Evolutionary conservation across 1,140 invertebrate species (phyloP), one percentile per base, ranked within the genome.

Genomic region (Panonychus citri): DNA sequence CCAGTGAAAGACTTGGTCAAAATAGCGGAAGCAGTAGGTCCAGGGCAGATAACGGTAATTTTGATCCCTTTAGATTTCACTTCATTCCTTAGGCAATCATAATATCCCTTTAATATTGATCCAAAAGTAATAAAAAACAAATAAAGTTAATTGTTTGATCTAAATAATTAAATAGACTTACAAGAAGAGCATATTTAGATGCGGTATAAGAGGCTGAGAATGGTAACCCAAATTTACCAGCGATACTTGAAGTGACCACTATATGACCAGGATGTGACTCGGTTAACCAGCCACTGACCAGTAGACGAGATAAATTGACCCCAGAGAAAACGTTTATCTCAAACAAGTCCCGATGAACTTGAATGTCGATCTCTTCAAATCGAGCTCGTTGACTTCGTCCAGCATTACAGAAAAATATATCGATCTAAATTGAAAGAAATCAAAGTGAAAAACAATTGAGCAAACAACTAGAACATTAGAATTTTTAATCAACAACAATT

Each of bases 351-450:
- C 74, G 74, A 65, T 91, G 84, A 1, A 89, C 83, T 52, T 72
- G 64, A 12, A 28, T 51, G 21, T 39, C 34, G 58, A 83, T 85
- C 2, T 81, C 72, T 57, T 81, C 77, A 79, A 82, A 88, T 27
- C 66, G 58, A 3, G 81, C 82, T 59, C 84, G 68, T 70, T 90
- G 85, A 30, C 81, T 81, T 60, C 83, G 68, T 3, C 83, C 84
- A 17, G 83, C 83, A 71, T 87, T 87, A 64, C 82, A 83, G 0
- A 87, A 75, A 25, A 87, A 70, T 57, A 86, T 76, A 67, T 87
- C 81, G 12, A 87, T 64, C 78, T 79, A 30, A 54, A 63, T 59
- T 60, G 30, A 49, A 26, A 39, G 12, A 21, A 28, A 52, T 50
- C 5, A 4, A 50, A 25, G 51, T 56, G 24, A 27, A 24, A 25